Percentiles rank a stretch among this genome's conserved stretches.
phyloP scores from a whole-genome alignment of 2,113 vertebrate genomes.

The human region DNA sequence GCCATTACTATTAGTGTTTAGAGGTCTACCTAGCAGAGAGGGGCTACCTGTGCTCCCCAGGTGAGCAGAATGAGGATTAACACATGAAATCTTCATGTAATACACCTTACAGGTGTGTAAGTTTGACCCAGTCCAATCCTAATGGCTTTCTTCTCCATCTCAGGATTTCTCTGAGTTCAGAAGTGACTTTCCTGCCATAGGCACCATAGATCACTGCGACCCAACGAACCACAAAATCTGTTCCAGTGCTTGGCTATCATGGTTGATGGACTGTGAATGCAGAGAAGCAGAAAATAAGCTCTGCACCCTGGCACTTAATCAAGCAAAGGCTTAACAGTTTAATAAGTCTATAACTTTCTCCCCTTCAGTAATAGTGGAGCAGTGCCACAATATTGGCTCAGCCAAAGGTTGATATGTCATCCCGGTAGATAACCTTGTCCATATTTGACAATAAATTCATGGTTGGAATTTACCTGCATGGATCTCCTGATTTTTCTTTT shows the following conservation, averaged over 20 bases:
- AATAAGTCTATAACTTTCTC: background rate
- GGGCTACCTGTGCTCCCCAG: background rate
- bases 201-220: slow-evolving; percentile 27
- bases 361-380: background rate
- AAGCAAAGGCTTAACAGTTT: background rate
- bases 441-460: background rate
- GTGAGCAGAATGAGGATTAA: accelerated
- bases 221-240: slow-evolving; percentile 59
- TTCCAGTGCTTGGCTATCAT: slow-evolving; percentile 28
- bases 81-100: accelerated
- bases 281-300: slow-evolving; percentile 67
- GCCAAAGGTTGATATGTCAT: background rate
- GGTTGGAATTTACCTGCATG: background rate
- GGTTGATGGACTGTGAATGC: slow-evolving; percentile 50
- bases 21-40: background rate
- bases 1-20: accelerated
- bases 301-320: slow-evolving; percentile 1
- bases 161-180: background rate
- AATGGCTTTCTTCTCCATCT: background rate
- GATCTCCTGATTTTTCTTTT: background rate
- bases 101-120: accelerated
- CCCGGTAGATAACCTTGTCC: background rate
- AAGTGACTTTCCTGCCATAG: background rate
- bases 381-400: background rate
- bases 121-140: background rate